Conservation (phyloP, 2,888 invertebrate species). For the Habroteleia sp. region DNA sequence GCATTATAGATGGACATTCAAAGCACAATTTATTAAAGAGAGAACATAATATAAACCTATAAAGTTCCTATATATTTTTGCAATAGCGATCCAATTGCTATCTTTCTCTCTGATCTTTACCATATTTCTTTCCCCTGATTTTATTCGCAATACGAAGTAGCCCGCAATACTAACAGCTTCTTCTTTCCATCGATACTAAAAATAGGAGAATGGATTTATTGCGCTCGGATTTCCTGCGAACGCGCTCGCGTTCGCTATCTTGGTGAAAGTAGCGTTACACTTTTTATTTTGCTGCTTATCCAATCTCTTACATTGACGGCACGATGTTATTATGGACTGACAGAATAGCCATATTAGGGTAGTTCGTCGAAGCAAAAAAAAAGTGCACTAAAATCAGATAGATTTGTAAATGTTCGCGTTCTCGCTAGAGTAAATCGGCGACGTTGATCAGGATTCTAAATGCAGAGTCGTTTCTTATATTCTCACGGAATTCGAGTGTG, state of each 20-base stretch:
- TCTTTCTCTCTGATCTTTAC: constrained; percentile 31
- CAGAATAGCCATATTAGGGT: constrained; percentile 17
- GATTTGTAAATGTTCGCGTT: too few relatives aligned
- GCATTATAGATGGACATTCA: constrained; percentile 24
- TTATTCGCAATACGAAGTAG: constrained; percentile 43
- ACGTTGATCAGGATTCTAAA: too few relatives aligned
- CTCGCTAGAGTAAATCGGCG: too few relatives aligned
- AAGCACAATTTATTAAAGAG: constrained; percentile 18
- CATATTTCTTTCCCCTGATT: constrained; percentile 46
- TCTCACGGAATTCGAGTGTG: too few relatives aligned
- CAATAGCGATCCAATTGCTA: constrained; percentile 37
- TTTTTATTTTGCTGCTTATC: constrained; percentile 27
- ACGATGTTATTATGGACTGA: constrained; percentile 10
- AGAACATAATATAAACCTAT: constrained; percentile 17
- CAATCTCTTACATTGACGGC: constrained; percentile 20
- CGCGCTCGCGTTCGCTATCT: constrained; percentile 31
- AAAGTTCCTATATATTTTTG: constrained; percentile 18
- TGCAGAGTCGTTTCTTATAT: too few relatives aligned
- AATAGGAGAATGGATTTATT: constrained; percentile 58
- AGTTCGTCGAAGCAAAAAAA: constrained; percentile 3
- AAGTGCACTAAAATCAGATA: not conserved
- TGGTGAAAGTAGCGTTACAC: constrained; percentile 31
- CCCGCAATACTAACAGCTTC: constrained; percentile 50
- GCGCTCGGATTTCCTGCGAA: constrained; percentile 45
- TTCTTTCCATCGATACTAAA: constrained; percentile 55